Base-by-base conservation (phyloP, 2,797 vertebrate species). In the Smutsia gigantea region DNA sequence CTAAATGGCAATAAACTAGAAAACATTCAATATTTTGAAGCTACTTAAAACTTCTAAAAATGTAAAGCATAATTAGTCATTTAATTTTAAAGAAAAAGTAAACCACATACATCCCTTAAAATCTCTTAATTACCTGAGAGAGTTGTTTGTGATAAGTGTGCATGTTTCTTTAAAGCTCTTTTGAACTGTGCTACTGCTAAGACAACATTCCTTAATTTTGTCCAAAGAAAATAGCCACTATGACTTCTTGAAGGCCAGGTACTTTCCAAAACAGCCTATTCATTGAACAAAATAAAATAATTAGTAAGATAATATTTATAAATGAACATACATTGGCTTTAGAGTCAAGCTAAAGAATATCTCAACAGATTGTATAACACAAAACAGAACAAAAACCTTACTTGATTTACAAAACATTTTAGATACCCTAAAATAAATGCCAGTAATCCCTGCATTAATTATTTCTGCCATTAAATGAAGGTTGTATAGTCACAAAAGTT, bases 221-320 rank as follows among this genome's bases (percentile, higher is more conserved):
- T 99, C 99, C 99, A 99, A 59, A 99, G 98, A 98, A 99, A 99
- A 98, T 99, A 99, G 87, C 99, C 99, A 98, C 99, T 99, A 98
- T 99, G 99, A 97, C 99, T 99, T 98, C 99, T 99, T 78, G 99
- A 99, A 90, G 99, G 99, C 99, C 99, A 99, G 2, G 99, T 99
- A 97, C 99, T 99, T 98, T 99, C 99, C 97, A 99, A 98, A 97
- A 99, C 99, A 1, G 99, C 99, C 99, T 99, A 74, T 71, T 96
- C 82, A 84, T 95, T 82, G 51, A 98, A 98, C 96, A 93, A 97
- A 96, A 94, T 0, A 86, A 93, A 97, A 49, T 77, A 27, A 96
- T 82, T 59, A 71, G 68, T 71, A 84, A 78, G 61, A 57, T 51
- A 88, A 57, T 93, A 89, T 91, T 94, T 91, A 84, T 71, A 84